Conservation (phyloP, 2,797 vertebrate genomes). For the Microctenopoma lineatum region DNA sequence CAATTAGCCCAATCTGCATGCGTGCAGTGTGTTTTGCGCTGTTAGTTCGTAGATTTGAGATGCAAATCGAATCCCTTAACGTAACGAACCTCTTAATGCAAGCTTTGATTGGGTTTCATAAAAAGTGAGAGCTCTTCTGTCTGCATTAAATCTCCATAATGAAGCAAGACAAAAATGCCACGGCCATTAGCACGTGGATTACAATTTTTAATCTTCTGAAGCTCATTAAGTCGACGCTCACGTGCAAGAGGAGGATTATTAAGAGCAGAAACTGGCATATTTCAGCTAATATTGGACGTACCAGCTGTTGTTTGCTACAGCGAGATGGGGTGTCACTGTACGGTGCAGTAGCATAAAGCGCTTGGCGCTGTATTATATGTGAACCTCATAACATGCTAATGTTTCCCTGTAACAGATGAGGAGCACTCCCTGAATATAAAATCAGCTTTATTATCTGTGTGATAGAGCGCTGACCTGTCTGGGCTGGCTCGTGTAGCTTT, state of each 20-base stretch:
- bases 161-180: slow-evolving; percentile 76
- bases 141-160: slow-evolving; percentile 78
- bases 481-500: neutral
- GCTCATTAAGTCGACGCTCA: slow-evolving; percentile 65
- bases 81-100: slow-evolving; percentile 71
- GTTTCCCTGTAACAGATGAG: neutral
- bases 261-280: slow-evolving; percentile 45
- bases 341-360: neutral
- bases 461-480: neutral
- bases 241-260: slow-evolving; percentile 61
- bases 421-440: neutral
- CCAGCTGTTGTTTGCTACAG: slow-evolving; percentile 50
- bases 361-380: neutral
- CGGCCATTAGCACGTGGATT: slow-evolving; percentile 73
- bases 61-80: slow-evolving; percentile 68
- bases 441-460: slow-evolving; percentile 1
- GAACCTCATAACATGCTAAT: neutral
- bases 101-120: slow-evolving; percentile 73
- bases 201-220: slow-evolving; percentile 73
- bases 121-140: slow-evolving; percentile 65
- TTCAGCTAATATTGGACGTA: slow-evolving; percentile 43
- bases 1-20: slow-evolving; percentile 67
- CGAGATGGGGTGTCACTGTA: neutral
- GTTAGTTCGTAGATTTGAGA: slow-evolving; percentile 63
- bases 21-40: slow-evolving; percentile 60